Percentiles rank a stretch among this genome's conserved stretches.
Conservation (phyloP, 2,113 vertebrate genomes). For the Chloebia gouldiae region DNA sequence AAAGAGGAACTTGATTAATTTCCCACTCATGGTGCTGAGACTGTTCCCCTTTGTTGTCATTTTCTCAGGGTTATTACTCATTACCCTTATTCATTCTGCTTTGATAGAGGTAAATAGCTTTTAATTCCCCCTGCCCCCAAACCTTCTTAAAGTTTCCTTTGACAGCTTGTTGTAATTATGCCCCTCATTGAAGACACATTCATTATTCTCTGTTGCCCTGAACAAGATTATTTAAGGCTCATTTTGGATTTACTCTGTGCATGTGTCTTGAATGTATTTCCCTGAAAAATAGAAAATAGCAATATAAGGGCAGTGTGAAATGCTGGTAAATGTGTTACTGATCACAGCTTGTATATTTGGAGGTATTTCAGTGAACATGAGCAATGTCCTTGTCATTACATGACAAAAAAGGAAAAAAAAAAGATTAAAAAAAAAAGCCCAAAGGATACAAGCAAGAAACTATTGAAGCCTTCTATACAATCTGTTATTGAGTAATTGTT, state of each 20-base stretch:
- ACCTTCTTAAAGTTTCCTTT: slow-evolving; percentile 63
- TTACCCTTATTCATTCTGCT: slow-evolving; percentile 67
- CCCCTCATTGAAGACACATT: slow-evolving; percentile 52
- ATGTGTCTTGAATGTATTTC: slow-evolving; percentile 18
- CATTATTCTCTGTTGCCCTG: slow-evolving; percentile 64
- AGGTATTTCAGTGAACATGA: slow-evolving; percentile 18
- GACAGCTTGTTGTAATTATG: slow-evolving; percentile 69
- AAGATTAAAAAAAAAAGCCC: neutral
- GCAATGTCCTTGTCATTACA: slow-evolving; percentile 10
- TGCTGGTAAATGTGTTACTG: neutral
- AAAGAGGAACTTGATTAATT: slow-evolving; percentile 64
- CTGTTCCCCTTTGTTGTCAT: slow-evolving; percentile 60
- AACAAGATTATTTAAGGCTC: slow-evolving; percentile 64
- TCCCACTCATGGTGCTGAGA: slow-evolving; percentile 52
- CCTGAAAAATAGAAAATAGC: slow-evolving; percentile 20
- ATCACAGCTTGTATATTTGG: neutral
- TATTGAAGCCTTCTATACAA: neutral
- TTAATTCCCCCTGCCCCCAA: slow-evolving; percentile 60
- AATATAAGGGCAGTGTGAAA: neutral
- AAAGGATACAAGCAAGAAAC: slow-evolving; percentile 1
- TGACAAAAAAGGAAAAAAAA: neutral
- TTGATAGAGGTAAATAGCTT: slow-evolving; percentile 69
- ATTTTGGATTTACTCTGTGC: slow-evolving; percentile 31
- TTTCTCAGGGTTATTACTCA: slow-evolving; percentile 70
- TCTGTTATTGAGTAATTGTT: slow-evolving; percentile 47